A percentile compares a stretch with the other conserved stretches of the same genome.
Conservation (phyloP, 2,888 invertebrate genomes). For the Malthinus flaveolus region DNA sequence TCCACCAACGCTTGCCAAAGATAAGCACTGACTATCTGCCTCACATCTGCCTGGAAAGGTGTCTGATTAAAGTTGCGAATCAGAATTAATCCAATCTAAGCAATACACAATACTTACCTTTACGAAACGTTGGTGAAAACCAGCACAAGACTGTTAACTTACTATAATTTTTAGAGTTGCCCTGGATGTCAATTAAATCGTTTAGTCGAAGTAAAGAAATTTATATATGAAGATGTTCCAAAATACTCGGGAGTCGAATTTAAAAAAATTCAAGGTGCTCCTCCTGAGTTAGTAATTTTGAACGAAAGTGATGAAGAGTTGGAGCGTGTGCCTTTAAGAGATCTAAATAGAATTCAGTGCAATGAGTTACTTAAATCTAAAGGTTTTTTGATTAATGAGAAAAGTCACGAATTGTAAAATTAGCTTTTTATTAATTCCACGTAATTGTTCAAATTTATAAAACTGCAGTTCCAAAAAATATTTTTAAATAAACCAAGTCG, state of each 20-base stretch:
- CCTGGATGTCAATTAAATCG: conserved; percentile 69
- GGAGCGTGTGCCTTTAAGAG: conserved; percentile 63
- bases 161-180: conserved; percentile 62
- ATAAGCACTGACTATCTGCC: too few relatives aligned
- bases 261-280: conserved; percentile 67
- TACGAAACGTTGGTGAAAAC: too few relatives aligned
- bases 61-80: too few relatives aligned
- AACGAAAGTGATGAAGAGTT: conserved; percentile 62
- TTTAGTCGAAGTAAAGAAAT: conserved; percentile 66
- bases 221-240: conserved; percentile 70
- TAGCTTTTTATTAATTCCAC: too few relatives aligned
- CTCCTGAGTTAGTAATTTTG: conserved; percentile 66
- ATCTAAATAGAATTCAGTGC: conserved; percentile 65
- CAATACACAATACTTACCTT: too few relatives aligned
- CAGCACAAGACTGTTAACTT: too few relatives aligned
- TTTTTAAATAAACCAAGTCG: too few relatives aligned
- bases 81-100: too few relatives aligned
- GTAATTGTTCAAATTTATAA: too few relatives aligned
- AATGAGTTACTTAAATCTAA: conserved; percentile 64
- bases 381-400: conserved; percentile 56
- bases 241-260: conserved; percentile 64
- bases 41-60: too few relatives aligned
- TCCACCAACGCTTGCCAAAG: background rate
- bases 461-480: too few relatives aligned
- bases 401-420: background rate